A percentile compares a stretch with the other conserved stretches of the same genome.
phyloP scores from a whole-genome alignment of 2,888 invertebrate species.

The Netelia fuscicornis region DNA sequence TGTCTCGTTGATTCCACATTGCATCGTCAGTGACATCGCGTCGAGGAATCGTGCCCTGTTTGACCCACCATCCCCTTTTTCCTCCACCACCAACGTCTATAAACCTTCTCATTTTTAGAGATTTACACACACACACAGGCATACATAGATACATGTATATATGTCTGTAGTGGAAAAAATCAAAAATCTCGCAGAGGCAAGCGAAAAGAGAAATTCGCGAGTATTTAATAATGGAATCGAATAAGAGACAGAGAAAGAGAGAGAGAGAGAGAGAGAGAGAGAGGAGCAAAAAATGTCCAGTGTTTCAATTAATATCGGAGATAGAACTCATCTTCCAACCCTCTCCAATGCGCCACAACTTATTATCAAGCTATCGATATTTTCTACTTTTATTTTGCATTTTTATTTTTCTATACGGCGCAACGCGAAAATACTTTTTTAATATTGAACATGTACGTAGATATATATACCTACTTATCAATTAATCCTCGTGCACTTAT shows the following conservation, averaged over 20 bases:
- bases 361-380: constrained; percentile 31
- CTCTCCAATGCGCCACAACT: neutral
- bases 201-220: neutral
- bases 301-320: constrained; percentile 18
- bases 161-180: neutral
- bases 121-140: neutral
- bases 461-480: neutral
- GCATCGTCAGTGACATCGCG: constrained; percentile 34
- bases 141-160: too few species aligned
- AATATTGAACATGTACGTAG: neutral
- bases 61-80: neutral
- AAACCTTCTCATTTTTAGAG: neutral
- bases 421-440: constrained; percentile 21
- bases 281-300: neutral
- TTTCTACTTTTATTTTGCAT: neutral
- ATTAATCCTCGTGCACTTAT: neutral
- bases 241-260: constrained; percentile 5
- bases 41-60: neutral
- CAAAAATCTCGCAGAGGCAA: neutral
- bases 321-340: constrained; percentile 4
- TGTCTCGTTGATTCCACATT: constrained; percentile 31
- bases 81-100: neutral
- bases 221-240: neutral
- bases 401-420: neutral
- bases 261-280: neutral